Evolutionary conservation across 1,140 invertebrate genomes (phyloP).

Genomic region (Nasonia vitripennis): DNA sequence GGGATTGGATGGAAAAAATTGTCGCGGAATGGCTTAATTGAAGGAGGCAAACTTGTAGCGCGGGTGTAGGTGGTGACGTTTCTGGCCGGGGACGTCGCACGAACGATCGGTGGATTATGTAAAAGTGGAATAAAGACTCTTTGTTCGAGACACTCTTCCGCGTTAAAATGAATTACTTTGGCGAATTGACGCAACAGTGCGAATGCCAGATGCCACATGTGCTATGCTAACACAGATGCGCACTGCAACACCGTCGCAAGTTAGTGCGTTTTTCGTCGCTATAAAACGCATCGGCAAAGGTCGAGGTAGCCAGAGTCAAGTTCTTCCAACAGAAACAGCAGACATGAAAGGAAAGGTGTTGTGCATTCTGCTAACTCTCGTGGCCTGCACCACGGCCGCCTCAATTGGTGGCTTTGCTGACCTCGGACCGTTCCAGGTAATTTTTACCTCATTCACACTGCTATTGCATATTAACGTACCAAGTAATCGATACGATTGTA

Average conservation of each 20-base stretch:
- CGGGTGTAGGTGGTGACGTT: no score
- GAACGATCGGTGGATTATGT: no score
- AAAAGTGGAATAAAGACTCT: no score
- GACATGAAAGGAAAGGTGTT: background rate
- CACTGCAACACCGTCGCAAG: background rate
- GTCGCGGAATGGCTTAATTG: no score
- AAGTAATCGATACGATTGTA: background rate
- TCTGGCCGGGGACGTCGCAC: no score
- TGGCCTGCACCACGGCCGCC: conserved; percentile 53
- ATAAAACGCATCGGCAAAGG: conserved; percentile 34
- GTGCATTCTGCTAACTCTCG: conserved; percentile 54
- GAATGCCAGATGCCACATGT: background rate
- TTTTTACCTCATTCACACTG: background rate
- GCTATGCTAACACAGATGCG: conserved; percentile 33
- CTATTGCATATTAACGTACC: background rate
- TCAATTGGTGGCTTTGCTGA: conserved; percentile 56
- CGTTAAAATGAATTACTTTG: no score
- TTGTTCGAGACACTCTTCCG: no score
- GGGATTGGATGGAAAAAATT: no score
- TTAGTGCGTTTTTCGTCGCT: background rate
- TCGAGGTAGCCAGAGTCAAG: conserved; percentile 27
- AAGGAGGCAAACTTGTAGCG: no score
- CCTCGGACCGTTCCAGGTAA: conserved; percentile 58
- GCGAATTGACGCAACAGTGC: background rate
- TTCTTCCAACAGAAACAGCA: conserved; percentile 5